Base-by-base conservation (phyloP, 2,888 invertebrate species). In the Melitaea athalia region DNA sequence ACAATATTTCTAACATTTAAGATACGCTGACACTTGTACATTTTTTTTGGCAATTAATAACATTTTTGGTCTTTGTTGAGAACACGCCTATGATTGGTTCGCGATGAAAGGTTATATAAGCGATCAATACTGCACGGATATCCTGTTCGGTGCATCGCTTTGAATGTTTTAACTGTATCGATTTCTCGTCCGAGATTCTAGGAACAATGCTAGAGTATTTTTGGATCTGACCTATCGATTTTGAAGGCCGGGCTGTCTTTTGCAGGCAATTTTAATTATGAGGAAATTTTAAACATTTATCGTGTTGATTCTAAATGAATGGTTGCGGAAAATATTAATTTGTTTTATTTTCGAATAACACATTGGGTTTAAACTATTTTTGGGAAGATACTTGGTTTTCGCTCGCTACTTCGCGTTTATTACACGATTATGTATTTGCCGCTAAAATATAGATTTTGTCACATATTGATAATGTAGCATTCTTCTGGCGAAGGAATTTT, bases 1-100 rank as follows among this genome's bases (percentile, higher is more conserved):
- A 63, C 63, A 53, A 63, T 53, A 62, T 15, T 50, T 42, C 42
- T 17, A 31, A 63, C 24, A 17, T 24, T 42, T 50, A 43, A 63
- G 63, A 42, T 53, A 17, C 53, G 53, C 53, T 53, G 53, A 63
- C 53, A 63, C 53, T 53, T 53, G 43, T 63, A 43, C 63, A 42
- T 50, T 63, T 63, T 53, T 12, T 43, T 50, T 52, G 17, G 11
- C 6, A 24, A 24, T 12, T 17, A 6, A 52, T 52, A 11, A 12
- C 24, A 2, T 24, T 24, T 24, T 24, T 24, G 24, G 24, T 17
- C 17, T 52, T 52, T 11, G 50, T 52, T 52, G 17, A 52, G 11
- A 17, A 17, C 17, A 17, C 43, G 11, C 7, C 43, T 43, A 11
- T 11, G 3, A 24, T 52, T 52, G 17, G 24, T 15, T 52, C 50